Evolutionary conservation across 2,797 vertebrate genomes (phyloP), one percentile per base, ranked within the genome.

Genomic region (Echiichthys vipera): DNA sequence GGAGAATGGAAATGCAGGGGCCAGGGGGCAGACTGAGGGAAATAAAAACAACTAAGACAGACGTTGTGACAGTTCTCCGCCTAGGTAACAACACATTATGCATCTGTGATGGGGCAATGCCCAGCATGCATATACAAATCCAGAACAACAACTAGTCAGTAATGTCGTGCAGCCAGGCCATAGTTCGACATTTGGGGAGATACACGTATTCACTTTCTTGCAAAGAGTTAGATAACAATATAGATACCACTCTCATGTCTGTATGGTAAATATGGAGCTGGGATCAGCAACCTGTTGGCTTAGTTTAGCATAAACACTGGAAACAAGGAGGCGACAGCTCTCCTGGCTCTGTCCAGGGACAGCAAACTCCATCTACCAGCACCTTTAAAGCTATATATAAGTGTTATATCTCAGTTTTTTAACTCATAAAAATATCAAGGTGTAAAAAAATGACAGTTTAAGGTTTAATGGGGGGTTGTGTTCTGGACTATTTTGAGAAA

Each of bases 61-160:
- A 34, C n/a, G 36, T 36, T 34, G 30, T 15, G 30, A 54, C 51
- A 43, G 20, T 27, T 36, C n/a, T 39, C 15, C 42, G 10, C 14
- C 56, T 2, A 39, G 50, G 75, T 47, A 53, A 27, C 46, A 40
- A 47, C 51, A 49, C 30, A 50, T 74, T 30, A 62, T 51, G 53
- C 43, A 47, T 17, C 54, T 32, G 47, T 53, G 25, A 79, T 68
- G 34, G 39, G 18, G 18, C 18, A 11, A 40, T 65, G 18, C 37
- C 49, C 66, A 40, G 58, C 55, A 24, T 36, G 32, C 18, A 40
- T 11, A 34, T 18, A 4, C 5, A 30, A 32, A 17, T 39, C n/a
- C 34, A 30, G 15, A 54, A 32, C 27, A 58, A 32, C 51, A 57
- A 8, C 2, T 10, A 42, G 3, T 65, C 32, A 0, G 0, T n/a